phyloP scores from a whole-genome alignment of 2,888 invertebrate species.

The Sisyra terminalis region DNA sequence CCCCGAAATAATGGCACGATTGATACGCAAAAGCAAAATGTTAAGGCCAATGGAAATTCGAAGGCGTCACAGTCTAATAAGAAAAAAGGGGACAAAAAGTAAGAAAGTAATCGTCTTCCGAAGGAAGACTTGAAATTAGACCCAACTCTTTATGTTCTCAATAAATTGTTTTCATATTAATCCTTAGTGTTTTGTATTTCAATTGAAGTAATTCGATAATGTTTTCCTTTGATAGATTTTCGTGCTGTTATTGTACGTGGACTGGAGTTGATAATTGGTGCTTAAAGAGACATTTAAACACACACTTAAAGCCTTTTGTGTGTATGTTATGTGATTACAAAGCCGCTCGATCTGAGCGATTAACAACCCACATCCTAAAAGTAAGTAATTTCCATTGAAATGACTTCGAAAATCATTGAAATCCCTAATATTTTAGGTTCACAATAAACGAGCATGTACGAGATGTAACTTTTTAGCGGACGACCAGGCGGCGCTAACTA shows the following conservation, averaged over 20 bases:
- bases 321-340: conserved; percentile 87
- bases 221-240: conserved; percentile 22
- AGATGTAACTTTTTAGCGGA: conserved; percentile 79
- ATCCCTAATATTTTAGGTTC: conserved; percentile 28
- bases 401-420: no score
- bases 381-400: no score
- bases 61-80: conserved; percentile 4
- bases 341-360: conserved; percentile 77
- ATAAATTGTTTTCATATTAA: not conserved
- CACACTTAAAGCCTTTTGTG: conserved; percentile 81
- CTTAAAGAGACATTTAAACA: conserved; percentile 79
- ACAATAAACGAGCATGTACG: conserved; percentile 79
- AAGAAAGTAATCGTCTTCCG: not conserved
- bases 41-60: conserved; percentile 4
- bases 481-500: conserved; percentile 59
- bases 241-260: conserved; percentile 85
- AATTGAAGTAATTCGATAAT: not conserved
- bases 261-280: conserved; percentile 91
- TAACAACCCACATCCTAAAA: conserved; percentile 79
- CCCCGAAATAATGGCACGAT: not conserved
- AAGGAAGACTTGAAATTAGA: no score
- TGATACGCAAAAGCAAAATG: not conserved
- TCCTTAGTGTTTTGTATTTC: not conserved
- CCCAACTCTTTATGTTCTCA: no score
- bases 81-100: conserved; percentile 9